A percentile compares a stretch with the other conserved stretches of the same genome.
Evolutionary conservation across 2,113 vertebrate species (phyloP).

Genomic region (Mohoua ochrocephala): DNA sequence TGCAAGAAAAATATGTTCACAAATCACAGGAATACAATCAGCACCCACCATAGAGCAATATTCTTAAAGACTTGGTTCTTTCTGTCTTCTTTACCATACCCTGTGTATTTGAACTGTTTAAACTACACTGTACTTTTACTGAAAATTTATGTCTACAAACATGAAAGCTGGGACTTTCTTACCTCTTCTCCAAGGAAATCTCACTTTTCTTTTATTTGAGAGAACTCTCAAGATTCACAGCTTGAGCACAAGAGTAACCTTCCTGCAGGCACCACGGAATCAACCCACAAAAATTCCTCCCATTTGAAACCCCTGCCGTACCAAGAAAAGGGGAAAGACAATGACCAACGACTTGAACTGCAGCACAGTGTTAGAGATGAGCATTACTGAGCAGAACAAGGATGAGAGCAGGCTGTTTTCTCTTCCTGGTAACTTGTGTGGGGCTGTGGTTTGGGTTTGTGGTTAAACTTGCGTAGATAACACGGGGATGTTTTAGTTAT

Average conservation of each 20-base stretch:
- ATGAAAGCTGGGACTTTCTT: fast-evolving
- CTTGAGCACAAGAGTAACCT: neutral
- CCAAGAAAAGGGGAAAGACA: neutral
- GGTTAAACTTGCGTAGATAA: neutral
- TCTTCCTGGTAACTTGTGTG: no score
- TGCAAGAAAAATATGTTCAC: neutral
- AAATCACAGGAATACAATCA: neutral
- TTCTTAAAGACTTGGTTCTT: neutral
- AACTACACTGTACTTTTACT: no score
- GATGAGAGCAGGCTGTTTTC: neutral
- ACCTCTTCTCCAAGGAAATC: neutral
- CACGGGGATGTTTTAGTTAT: neutral
- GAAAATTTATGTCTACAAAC: neutral
- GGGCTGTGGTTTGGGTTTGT: neutral
- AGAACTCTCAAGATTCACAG: fast-evolving
- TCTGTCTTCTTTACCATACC: neutral
- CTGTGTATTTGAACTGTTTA: neutral
- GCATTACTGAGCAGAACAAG: neutral
- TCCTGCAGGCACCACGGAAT: neutral
- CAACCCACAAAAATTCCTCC: neutral
- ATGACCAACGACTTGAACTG: neutral
- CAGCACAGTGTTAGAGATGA: neutral
- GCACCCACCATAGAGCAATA: neutral
- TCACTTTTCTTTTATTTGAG: neutral
- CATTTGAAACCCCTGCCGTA: neutral